Percentiles rank a stretch among this genome's conserved stretches.
Evolutionary conservation across 1,140 invertebrate species (phyloP).

Genomic region (Drosophila sturtevanti): DNA sequence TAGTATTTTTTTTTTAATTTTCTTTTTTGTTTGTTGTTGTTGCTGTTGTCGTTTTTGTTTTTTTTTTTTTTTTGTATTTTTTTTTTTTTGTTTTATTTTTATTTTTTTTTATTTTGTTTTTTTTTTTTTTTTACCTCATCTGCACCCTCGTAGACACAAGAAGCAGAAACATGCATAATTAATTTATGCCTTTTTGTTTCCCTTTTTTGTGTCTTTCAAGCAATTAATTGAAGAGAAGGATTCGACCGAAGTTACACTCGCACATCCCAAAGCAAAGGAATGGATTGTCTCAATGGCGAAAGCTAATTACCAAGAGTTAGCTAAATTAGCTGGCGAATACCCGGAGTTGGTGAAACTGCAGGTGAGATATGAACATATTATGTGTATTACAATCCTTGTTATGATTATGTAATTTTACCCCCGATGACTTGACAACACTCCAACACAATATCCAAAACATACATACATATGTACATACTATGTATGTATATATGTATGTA

Average conservation of each 20-base stretch:
- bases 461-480: too few relatives aligned
- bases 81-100: conserved; percentile 13
- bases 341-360: conserved; percentile 91
- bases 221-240: conserved; percentile 78
- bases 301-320: conserved; percentile 91
- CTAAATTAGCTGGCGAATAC: conserved; percentile 91
- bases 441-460: too few relatives aligned
- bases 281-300: conserved; percentile 93
- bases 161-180: conserved; percentile 75
- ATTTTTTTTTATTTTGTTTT: conserved; percentile 25
- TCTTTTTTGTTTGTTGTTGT: too few relatives aligned
- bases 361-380: conserved; percentile 85
- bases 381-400: too few relatives aligned
- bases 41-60: too few relatives aligned
- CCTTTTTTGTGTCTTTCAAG: conserved; percentile 52
- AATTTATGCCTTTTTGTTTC: conserved; percentile 65
- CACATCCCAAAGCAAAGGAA: conserved; percentile 88
- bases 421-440: too few relatives aligned
- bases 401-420: too few relatives aligned
- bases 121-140: conserved; percentile 30
- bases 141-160: conserved; percentile 43
- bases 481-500: background rate
- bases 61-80: conserved; percentile 24
- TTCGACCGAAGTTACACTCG: conserved; percentile 66
- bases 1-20: too few relatives aligned